These are phyloP conservation scores for Crambe crambe DNA, from an alignment of 37 sponge, comb jelly and placozoan genomes.

Conservation along the genomic window DNA sequence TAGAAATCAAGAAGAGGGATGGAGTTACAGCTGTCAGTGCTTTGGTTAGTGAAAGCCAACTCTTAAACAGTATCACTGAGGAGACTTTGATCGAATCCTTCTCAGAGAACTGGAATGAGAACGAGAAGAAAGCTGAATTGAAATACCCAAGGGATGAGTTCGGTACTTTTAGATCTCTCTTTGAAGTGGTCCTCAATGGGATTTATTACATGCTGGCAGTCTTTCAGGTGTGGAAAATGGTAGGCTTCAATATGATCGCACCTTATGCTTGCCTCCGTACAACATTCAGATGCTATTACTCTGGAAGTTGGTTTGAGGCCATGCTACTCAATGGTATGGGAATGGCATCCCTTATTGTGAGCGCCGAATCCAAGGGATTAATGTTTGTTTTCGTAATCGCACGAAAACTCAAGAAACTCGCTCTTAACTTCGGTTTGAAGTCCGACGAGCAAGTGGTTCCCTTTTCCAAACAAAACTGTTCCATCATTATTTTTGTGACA, in stretches of 20 bases:
- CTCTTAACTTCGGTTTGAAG: conserved; percentile 14
- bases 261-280: conserved; percentile 56
- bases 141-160: conserved; percentile 4
- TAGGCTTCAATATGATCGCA: conserved; percentile 23
- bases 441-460: neutral
- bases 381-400: conserved; percentile 56
- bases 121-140: conserved; percentile 3
- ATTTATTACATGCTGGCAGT: conserved; percentile 21
- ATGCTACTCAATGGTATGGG: conserved; percentile 18
- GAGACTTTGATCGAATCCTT: neutral
- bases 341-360: conserved; percentile 17
- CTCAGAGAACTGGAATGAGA: neutral
- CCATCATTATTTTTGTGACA: conserved; percentile 17
- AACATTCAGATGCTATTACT: conserved; percentile 27
- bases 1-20: neutral
- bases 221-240: conserved; percentile 24
- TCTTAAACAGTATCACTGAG: neutral
- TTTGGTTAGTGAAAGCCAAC: neutral
- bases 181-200: neutral
- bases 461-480: neutral
- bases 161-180: neutral
- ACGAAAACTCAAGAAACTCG: conserved; percentile 26
- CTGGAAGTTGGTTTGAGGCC: conserved; percentile 27
- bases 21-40: neutral
- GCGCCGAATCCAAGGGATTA: conserved; percentile 54